Evolutionary conservation across 2,113 vertebrate species (phyloP), one percentile per base, ranked within the genome.

Genomic region (Leuciscus idus): DNA sequence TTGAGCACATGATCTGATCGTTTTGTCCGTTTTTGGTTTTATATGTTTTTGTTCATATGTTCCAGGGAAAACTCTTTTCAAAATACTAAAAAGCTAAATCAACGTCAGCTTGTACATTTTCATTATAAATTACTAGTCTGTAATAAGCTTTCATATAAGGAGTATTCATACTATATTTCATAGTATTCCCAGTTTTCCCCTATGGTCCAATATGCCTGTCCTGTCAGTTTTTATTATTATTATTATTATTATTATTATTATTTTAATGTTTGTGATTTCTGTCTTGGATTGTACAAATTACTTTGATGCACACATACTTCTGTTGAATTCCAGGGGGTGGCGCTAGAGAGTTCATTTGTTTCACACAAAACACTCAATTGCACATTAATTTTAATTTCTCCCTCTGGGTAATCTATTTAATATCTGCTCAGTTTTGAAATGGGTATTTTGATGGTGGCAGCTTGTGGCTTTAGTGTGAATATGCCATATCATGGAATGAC

Each of bases 391-490:
- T 23, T 10, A 57, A 62, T 43, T 73, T 73, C 11, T 73, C 12
- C 36, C 62, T 43, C 68, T 11, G 33, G 19, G 21, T 21, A 6
- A 4, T 72, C 48, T 43, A 75, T 26, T 26, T 50, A 48, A 50
- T 75, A 48, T 75, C 23, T 8, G 72, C 55, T 70, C 62, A 0
- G 52, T 86, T 74, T 64, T 73, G 30, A 62, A 81, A 75, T 62
- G 33, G 55, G 55, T 73, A 70, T 66, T 74, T 52, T 23, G 15
- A 21, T 83, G 85, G 46, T 83, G 85, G 86, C 85, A 89, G 85
- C 88, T 87, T 55, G 36, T 74, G 39, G 48, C 43, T 4, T 26
- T 52, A 61, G 73, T 62, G 39, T 87, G 62, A 82, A 70, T 82
- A 33, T 73, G 81, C 66, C 50, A 28, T 39, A 39, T 84, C 76